These are phyloP conservation scores for Antheraea pernyi DNA, from an alignment of 1,140 invertebrate species.

Conservation along the genomic window DNA sequence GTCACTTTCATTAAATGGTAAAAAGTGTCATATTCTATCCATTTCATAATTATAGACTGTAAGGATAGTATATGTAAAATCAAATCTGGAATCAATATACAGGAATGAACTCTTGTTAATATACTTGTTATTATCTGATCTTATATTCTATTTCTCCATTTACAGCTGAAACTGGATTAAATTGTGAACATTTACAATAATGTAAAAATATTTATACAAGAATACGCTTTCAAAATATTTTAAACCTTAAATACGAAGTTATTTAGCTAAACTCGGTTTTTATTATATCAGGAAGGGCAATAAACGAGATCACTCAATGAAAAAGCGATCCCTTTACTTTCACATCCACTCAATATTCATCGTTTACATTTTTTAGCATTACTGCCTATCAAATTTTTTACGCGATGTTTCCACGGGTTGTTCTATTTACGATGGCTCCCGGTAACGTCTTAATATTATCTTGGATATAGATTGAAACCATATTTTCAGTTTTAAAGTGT, in stretches of 20 bases:
- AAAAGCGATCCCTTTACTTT: constrained; percentile 38
- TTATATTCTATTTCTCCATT: no score
- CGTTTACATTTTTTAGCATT: constrained; percentile 47
- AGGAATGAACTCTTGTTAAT: no score
- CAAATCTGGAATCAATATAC: no score
- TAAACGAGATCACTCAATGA: constrained; percentile 36
- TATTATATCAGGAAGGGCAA: constrained; percentile 7
- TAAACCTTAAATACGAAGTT: neutral
- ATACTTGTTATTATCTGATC: no score
- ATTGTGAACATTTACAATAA: neutral
- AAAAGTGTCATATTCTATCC: no score
- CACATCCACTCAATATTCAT: constrained; percentile 50
- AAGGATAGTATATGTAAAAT: no score
- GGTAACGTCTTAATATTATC: constrained; percentile 32
- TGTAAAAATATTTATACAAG: neutral
- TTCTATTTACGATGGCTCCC: constrained; percentile 44
- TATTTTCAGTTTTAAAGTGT: neutral
- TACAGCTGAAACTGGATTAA: no score
- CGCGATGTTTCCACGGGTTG: constrained; percentile 33
- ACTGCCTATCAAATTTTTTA: constrained; percentile 54
- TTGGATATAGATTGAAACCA: constrained; percentile 26
- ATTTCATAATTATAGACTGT: no score
- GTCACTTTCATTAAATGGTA: no score
- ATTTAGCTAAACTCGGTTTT: constrained; percentile 1
- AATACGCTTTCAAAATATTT: neutral